Evolutionary conservation across 2,113 vertebrate species (phyloP), one percentile per base, ranked within the genome.

Genomic region (Mastomys coucha): DNA sequence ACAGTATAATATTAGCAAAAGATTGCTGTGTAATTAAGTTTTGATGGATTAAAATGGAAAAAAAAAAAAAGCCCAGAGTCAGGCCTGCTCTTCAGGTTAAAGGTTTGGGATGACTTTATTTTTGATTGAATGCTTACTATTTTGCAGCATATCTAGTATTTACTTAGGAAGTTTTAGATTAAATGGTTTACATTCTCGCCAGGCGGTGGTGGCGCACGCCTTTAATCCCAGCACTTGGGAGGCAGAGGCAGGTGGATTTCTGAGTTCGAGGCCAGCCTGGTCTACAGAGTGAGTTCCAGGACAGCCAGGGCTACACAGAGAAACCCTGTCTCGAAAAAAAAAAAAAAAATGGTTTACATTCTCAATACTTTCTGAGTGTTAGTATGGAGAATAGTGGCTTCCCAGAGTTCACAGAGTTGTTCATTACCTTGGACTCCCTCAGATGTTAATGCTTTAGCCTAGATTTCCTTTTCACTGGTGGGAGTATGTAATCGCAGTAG

Each of bases 31-130:
- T 85, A 28, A 14, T 94, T 89, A 88, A 82, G 1, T 87, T 81
- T 93, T 75, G 49, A 4, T 88, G 88, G 22, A 42, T 39, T 81
- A 60, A 58, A 33, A 8, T 92, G 51, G 7, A 94, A 80, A 63
- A 96, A 95, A 94, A 80, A 63, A 96, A 95, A 96, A 22, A 63
- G 76, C 51, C 72, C 88, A 51, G 53, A 88, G 70, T 76, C 51
- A 6, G 51, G 60, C 0, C 10, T 6, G n/a, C 6, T 65, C 65
- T 91, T 75, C 31, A 70, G 65, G 60, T 69, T 0, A 78, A 91
- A 51, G 69, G 16, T 75, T 72, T 78, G 53, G 22, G 6, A 33
- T 77, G 19, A 63, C 58, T 96, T 88, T 49, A 63, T 67, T 96
- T 95, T 78, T 75, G 20, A 22, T 92, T 63, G 76, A 63, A 7